Base-by-base conservation (phyloP, 1,140 invertebrate species). In the Calliopsis andreniformis region DNA sequence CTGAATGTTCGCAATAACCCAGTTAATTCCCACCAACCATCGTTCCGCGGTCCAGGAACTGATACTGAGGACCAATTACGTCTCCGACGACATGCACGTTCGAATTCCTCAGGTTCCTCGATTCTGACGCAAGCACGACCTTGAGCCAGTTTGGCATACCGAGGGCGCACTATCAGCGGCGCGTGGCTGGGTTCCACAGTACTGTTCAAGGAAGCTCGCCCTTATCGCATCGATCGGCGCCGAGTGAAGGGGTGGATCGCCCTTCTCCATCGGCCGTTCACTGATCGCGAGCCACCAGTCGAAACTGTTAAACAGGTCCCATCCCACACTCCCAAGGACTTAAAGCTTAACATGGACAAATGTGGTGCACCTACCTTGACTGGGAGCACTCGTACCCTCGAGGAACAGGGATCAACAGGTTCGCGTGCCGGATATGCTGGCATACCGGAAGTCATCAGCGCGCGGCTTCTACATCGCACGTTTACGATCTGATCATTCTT, bases 401-500 rank as follows among this genome's bases (percentile, higher is more conserved):
- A 16, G 3, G 18, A 39, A 39, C 7, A 16, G 39, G 25, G 32
- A 78, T 88, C 90, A 91, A 91, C 90, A 91, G 90, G 89, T 91
- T 91, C 61, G 90, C 90, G 89, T 91, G 90, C 80, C 86, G 88
- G 86, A 89, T 88, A 76, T 83, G 72, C 70, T 73, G 63, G 69
- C 72, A 71, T 58, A 87, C 84, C 87, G 88, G 88, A 91, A 91
- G 88, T 90, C 84, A 87, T 89, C 87, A 87, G 85, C 84, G 86
- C 66, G 47, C 73, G 70, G 47, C 70, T 68, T 53, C 43, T 39
- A 55, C 14, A 14, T 56, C 30, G 20, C 18, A n/a, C 39, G 32
- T 18, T 3, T 71, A 64, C 82, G 62, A 83, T 76, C 82, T 42
- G 59, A 42, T 63, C 45, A 51, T 68, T 42, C 47, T 42, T 28